phyloP scores from a whole-genome alignment of 2,888 invertebrate genomes.

The Melangyna quadrimaculata region DNA sequence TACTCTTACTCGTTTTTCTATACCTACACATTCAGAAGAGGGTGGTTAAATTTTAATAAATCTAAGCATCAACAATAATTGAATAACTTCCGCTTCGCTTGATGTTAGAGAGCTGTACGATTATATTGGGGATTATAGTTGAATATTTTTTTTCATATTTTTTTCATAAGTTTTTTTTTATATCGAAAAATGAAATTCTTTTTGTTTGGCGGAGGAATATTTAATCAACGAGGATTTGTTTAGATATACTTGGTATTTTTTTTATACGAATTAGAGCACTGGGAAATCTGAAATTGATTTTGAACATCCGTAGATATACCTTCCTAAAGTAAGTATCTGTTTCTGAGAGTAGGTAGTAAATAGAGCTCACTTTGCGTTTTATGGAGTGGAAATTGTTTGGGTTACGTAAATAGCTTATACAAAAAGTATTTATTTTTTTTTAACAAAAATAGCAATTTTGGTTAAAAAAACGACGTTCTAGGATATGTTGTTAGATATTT shows the following conservation, averaged over 20 bases:
- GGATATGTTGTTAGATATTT: no score
- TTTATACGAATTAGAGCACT: neutral
- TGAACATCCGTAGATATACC: no score
- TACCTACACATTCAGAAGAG: neutral
- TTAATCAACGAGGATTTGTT: neutral
- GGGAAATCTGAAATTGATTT: constrained; percentile 8
- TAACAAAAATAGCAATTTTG: no score
- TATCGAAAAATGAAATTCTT: neutral
- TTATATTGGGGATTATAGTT: constrained; percentile 43
- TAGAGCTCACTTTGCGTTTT: neutral
- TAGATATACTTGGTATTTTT: neutral
- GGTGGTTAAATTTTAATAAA: constrained; percentile 69
- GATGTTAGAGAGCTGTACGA: constrained; percentile 51
- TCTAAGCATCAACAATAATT: constrained; percentile 72
- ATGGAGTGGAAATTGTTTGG: no score
- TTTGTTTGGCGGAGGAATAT: neutral
- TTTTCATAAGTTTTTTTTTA: neutral
- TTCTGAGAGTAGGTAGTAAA: neutral
- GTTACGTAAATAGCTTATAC: no score
- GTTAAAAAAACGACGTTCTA: no score
- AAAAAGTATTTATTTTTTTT: no score
- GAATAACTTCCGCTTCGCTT: constrained; percentile 71
- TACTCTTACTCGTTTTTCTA: neutral
- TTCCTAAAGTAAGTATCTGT: neutral
- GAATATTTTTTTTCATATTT: constrained; percentile 10